Evolutionary conservation across 2,797 vertebrate species (phyloP).

Genomic region (Hoplostethus mediterraneus): DNA sequence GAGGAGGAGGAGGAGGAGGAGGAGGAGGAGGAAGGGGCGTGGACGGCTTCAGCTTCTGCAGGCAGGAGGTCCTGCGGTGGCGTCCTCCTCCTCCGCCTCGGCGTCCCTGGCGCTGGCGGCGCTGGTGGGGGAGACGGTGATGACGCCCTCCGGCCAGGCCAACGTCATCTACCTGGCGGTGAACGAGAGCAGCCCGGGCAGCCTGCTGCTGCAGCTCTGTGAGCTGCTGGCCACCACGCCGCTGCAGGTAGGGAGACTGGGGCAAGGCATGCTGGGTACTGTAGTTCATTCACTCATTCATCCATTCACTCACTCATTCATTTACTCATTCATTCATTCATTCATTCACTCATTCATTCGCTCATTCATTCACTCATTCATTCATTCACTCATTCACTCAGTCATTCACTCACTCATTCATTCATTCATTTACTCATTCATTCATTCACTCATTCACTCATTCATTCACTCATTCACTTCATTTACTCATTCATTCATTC

Average conservation of each 20-base stretch:
- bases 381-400: slow-evolving; percentile 10
- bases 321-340: no score
- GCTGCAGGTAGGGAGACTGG: slow-evolving; percentile 81
- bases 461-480: no score
- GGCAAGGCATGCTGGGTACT: no score
- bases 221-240: slow-evolving; percentile 93
- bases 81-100: slow-evolving; percentile 56
- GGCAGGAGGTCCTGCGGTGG: slow-evolving; percentile 53
- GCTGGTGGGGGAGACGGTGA: slow-evolving; percentile 83
- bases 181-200: slow-evolving; percentile 94
- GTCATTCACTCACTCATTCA: not conserved
- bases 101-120: slow-evolving; percentile 74
- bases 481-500: no score
- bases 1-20: slow-evolving; percentile 67
- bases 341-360: no score
- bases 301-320: no score
- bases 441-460: no score
- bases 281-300: no score
- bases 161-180: slow-evolving; percentile 88
- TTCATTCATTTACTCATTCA: no score
- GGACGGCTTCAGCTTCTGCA: slow-evolving; percentile 60
- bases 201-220: slow-evolving; percentile 93
- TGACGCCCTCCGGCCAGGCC: slow-evolving; percentile 85
- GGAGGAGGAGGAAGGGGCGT: slow-evolving; percentile 67
- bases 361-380: slow-evolving; percentile 11